These are phyloP conservation scores for Hoplodrina blanda DNA, from an alignment of 2,888 invertebrate genomes.

Conservation along the genomic window DNA sequence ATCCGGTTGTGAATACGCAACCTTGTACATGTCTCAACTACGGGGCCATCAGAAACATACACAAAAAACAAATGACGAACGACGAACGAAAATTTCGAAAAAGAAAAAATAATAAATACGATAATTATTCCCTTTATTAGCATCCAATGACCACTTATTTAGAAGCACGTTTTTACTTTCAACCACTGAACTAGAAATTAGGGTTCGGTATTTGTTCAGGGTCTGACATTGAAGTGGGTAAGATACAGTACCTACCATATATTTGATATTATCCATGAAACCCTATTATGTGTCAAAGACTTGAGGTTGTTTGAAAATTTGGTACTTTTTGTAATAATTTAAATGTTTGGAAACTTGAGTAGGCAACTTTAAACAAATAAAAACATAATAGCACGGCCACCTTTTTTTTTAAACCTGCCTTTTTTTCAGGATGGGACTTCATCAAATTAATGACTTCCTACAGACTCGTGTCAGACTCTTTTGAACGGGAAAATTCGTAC, in stretches of 20 bases:
- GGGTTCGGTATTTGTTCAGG: conserved; percentile 41
- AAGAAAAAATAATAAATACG: not conserved
- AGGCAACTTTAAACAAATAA: not conserved
- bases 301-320: conserved; percentile 20
- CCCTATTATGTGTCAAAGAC: conserved; percentile 31
- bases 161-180: conserved; percentile 29
- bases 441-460: too few species aligned
- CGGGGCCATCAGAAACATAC: too few species aligned
- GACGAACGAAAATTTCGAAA: too few species aligned
- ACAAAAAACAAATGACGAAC: too few species aligned
- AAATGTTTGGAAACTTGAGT: not conserved
- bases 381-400: not conserved
- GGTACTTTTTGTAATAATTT: conserved; percentile 1
- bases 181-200: conserved; percentile 38
- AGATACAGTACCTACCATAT: conserved; percentile 16
- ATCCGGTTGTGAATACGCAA: too few species aligned
- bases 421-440: too few species aligned
- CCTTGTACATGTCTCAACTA: too few species aligned
- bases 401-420: too few species aligned
- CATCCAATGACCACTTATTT: conserved; percentile 33
- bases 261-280: conserved; percentile 26
- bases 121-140: conserved; percentile 9
- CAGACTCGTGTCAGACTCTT: too few species aligned
- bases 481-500: conserved; percentile 59
- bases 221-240: conserved; percentile 55